phyloP scores from a whole-genome alignment of 2,888 invertebrate species.

The Charanyca ferruginea region DNA sequence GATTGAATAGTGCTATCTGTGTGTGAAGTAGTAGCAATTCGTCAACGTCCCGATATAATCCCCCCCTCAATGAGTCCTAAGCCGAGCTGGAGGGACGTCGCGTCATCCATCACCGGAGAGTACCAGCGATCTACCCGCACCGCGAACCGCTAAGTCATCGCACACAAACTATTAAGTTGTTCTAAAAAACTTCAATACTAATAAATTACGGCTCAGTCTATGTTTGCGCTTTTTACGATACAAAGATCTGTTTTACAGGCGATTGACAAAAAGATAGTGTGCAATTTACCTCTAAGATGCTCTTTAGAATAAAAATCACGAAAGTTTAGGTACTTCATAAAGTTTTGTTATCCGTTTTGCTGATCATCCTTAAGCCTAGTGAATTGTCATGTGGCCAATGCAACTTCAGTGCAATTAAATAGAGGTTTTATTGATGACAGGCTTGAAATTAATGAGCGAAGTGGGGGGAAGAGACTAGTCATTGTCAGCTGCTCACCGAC shows the following conservation, averaged over 20 bases:
- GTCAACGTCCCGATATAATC: conserved; percentile 89
- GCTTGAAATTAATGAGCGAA: conserved; percentile 38
- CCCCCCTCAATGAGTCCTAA: conserved; percentile 87
- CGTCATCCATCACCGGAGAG: conserved; percentile 85
- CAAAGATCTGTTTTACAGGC: conserved; percentile 19
- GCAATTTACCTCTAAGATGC: conserved; percentile 27
- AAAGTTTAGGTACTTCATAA: conserved; percentile 10
- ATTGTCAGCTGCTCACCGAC: conserved; percentile 28
- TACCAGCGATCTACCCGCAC: conserved; percentile 69
- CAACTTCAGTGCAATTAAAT: conserved; percentile 25
- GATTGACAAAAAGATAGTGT: conserved; percentile 38
- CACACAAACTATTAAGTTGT: conserved; percentile 70
- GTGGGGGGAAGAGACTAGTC: conserved; percentile 18
- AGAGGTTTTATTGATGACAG: conserved; percentile 11
- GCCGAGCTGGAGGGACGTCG: conserved; percentile 83
- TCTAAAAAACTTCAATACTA: conserved; percentile 66
- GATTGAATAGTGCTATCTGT: conserved; percentile 86
- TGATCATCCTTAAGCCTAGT: conserved; percentile 19
- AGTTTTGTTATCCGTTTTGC: conserved; percentile 6
- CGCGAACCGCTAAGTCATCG: conserved; percentile 77
- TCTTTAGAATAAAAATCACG: conserved; percentile 7
- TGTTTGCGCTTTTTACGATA: conserved; percentile 22
- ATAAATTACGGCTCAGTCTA: conserved; percentile 50
- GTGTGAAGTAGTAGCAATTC: conserved; percentile 84
- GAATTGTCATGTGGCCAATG: conserved; percentile 14